Percentiles rank a stretch among this genome's conserved stretches.
Evolutionary conservation across 2,113 vertebrate species (phyloP).

Genomic region (Muntiacus reevesi): DNA sequence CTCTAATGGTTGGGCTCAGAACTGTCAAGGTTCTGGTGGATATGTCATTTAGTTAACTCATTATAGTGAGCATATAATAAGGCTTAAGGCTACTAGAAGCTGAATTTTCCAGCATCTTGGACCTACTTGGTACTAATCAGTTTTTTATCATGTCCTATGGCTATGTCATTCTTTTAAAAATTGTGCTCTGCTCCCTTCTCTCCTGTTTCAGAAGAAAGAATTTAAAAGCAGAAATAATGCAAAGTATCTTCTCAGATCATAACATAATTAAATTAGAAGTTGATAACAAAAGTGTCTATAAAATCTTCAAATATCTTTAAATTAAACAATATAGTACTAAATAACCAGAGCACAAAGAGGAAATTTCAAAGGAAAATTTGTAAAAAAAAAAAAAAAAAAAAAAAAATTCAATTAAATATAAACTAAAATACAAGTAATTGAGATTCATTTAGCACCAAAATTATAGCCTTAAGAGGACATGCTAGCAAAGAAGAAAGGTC

Average conservation of each 20-base stretch:
- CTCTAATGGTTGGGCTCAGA: background rate
- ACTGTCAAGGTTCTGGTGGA: background rate
- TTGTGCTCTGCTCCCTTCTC: background rate
- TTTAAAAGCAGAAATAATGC: background rate
- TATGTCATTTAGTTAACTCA: background rate
- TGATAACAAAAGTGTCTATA: background rate
- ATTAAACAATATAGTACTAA: background rate
- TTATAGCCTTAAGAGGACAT: background rate
- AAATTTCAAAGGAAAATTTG: background rate
- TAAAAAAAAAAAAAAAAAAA: background rate
- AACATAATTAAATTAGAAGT: background rate
- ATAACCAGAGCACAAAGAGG: background rate
- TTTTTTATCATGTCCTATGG: background rate
- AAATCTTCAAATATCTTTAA: background rate
- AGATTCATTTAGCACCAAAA: background rate
- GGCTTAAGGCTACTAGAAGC: background rate
- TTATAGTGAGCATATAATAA: background rate
- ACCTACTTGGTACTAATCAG: background rate
- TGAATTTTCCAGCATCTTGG: background rate
- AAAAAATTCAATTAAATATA: background rate
- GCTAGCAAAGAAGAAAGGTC: background rate
- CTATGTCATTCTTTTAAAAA: background rate
- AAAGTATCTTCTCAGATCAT: background rate
- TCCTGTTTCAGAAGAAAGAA: background rate
- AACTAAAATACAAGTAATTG: background rate